Evolutionary conservation across 2,113 vertebrate genomes (phyloP).

Genomic region (Ibidorhyncha struthersii): DNA sequence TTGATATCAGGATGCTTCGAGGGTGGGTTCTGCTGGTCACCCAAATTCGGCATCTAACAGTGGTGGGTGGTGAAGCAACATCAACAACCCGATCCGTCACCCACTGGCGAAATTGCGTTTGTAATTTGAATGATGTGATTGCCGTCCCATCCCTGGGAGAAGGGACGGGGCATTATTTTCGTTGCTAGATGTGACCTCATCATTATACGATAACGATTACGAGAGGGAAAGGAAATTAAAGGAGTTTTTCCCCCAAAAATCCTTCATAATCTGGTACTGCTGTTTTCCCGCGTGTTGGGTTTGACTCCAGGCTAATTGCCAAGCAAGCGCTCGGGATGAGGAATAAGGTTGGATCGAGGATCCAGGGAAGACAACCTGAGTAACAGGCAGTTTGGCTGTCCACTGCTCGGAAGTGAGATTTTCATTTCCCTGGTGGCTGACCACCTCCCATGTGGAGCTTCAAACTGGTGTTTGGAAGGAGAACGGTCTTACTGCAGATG

Average conservation of each 20-base stretch:
- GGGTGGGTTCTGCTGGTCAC: too few relatives aligned
- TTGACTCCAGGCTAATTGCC: not conserved
- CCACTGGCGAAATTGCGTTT: fast-evolving
- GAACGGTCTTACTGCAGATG: not conserved
- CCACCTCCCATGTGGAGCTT: not conserved
- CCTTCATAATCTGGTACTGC: not conserved
- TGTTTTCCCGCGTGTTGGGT: fast-evolving
- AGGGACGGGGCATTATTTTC: fast-evolving
- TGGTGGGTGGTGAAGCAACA: not conserved
- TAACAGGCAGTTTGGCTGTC: fast-evolving
- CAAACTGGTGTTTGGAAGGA: not conserved
- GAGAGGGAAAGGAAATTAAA: not conserved
- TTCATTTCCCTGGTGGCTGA: fast-evolving
- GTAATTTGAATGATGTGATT: fast-evolving
- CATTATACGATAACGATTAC: fast-evolving
- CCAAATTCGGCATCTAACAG: fast-evolving
- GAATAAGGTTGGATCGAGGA: fast-evolving
- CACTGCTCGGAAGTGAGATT: not conserved
- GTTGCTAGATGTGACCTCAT: too few relatives aligned
- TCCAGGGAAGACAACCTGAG: not conserved
- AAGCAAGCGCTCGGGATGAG: fast-evolving
- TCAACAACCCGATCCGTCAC: fast-evolving
- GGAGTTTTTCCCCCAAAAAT: not conserved
- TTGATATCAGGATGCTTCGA: not conserved
- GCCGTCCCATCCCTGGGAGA: not conserved